Evolutionary conservation across 2,113 vertebrate genomes (phyloP).

Genomic region (Myiozetetes cayanensis): DNA sequence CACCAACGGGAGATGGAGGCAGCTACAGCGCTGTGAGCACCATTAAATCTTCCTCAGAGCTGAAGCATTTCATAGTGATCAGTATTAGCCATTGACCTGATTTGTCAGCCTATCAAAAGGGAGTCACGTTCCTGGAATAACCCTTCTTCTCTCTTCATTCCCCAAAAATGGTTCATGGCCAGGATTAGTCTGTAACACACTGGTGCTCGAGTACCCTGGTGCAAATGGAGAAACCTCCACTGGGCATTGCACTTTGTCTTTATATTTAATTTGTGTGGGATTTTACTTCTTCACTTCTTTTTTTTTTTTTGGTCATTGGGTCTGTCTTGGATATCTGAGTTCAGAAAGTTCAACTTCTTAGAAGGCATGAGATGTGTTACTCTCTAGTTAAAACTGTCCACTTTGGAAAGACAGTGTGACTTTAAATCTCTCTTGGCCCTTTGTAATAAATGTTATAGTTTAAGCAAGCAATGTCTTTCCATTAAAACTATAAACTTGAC

Average conservation of each 20-base stretch:
- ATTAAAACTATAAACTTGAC: conserved; percentile 71
- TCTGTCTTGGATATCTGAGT: background rate
- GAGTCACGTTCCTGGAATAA: background rate
- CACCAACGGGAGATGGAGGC: conserved; percentile 44
- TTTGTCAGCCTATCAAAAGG: background rate
- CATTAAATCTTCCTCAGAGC: conserved; percentile 47
- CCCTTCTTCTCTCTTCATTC: background rate
- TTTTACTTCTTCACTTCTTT: accelerated
- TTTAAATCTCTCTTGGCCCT: conserved; percentile 61
- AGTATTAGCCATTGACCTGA: conserved; percentile 45
- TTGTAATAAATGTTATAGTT: conserved; percentile 55
- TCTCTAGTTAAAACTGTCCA: conserved; percentile 6
- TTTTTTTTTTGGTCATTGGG: background rate
- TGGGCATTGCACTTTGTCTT: background rate
- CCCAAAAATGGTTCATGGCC: accelerated
- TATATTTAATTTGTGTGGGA: background rate
- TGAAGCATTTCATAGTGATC: conserved; percentile 16
- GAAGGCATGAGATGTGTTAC: background rate
- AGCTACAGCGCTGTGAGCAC: conserved; percentile 13
- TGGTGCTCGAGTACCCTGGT: background rate
- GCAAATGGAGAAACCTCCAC: background rate
- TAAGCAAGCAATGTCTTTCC: conserved; percentile 59
- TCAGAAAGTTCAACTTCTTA: background rate
- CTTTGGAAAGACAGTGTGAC: conserved; percentile 34
- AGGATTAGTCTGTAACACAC: background rate